A percentile compares a stretch with the other conserved stretches of the same genome.
These are phyloP conservation scores for Epiblema foenella DNA, from an alignment of 2,888 invertebrate genomes.

Conservation along the genomic window DNA sequence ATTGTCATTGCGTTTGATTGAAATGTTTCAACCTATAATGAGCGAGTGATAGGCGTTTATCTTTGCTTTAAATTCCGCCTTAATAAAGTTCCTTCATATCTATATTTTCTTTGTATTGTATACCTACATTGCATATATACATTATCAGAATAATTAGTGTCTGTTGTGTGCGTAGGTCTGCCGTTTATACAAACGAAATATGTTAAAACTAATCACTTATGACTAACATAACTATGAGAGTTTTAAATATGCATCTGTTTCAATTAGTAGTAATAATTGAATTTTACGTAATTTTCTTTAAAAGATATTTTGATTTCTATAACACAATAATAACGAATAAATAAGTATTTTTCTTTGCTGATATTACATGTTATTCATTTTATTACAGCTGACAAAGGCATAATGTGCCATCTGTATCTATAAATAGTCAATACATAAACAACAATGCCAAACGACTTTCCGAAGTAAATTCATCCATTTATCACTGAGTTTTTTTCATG, in stretches of 20 bases:
- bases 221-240: no score
- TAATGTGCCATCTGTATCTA: neutral
- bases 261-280: no score
- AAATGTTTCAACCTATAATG: constrained; percentile 51
- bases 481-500: constrained; percentile 39
- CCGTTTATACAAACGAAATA: no score
- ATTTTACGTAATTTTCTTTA: no score
- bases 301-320: neutral
- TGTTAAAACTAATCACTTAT: no score
- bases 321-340: neutral
- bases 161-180: no score
- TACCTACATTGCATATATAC: no score
- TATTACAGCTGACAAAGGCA: neutral
- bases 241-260: no score
- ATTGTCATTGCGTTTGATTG: constrained; percentile 64
- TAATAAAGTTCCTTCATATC: neutral
- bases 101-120: constrained; percentile 3
- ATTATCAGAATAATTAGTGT: no score
- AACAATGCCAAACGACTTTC: constrained; percentile 38
- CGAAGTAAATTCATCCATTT: constrained; percentile 36
- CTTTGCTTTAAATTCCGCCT: constrained; percentile 22
- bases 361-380: neutral
- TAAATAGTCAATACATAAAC: constrained; percentile 30
- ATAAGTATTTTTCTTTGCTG: neutral
- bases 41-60: constrained; percentile 32